These are phyloP conservation scores for Malurus leucopterus DNA, from an alignment of 2,797 vertebrate species.

Conservation along the genomic window DNA sequence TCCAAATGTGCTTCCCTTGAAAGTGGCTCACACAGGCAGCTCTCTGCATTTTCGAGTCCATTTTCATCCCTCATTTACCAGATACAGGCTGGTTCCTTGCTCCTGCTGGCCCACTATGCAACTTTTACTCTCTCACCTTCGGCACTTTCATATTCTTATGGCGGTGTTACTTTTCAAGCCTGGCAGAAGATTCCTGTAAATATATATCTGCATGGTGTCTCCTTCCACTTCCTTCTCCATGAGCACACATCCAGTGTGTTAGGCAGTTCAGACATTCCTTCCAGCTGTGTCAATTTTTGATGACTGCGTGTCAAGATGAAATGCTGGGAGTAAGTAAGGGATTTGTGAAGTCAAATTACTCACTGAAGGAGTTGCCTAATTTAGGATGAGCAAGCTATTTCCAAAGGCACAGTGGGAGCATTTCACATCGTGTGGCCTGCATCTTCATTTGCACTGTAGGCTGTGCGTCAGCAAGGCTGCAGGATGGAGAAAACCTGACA, in stretches of 20 bases:
- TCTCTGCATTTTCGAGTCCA: not conserved
- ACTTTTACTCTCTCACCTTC: not conserved
- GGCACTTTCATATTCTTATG: not conserved
- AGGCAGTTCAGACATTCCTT: not conserved
- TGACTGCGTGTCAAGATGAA: not conserved
- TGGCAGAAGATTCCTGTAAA: not conserved
- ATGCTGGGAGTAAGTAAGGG: not conserved
- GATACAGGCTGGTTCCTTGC: not conserved
- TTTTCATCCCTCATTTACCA: not conserved
- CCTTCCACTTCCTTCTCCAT: not conserved
- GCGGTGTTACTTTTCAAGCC: not conserved
- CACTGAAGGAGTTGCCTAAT: slow-evolving; percentile 8
- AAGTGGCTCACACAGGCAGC: not conserved
- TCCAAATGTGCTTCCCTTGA: not conserved
- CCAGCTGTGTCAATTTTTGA: slow-evolving; percentile 11
- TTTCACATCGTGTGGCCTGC: not conserved
- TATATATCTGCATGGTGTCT: not conserved
- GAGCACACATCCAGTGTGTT: not conserved
- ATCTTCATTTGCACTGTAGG: slow-evolving; percentile 1
- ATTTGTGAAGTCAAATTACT: slow-evolving; percentile 5
- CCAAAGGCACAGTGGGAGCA: slow-evolving; percentile 4
- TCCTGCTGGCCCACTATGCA: not conserved
- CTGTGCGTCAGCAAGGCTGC: not conserved
- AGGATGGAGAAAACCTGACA: not conserved
- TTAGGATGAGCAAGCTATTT: slow-evolving; percentile 11